Percentiles rank a stretch among this genome's conserved stretches.
These are phyloP conservation scores for Gnathochromis pfefferi DNA, from an alignment of 2,113 vertebrate species.

Conservation along the genomic window DNA sequence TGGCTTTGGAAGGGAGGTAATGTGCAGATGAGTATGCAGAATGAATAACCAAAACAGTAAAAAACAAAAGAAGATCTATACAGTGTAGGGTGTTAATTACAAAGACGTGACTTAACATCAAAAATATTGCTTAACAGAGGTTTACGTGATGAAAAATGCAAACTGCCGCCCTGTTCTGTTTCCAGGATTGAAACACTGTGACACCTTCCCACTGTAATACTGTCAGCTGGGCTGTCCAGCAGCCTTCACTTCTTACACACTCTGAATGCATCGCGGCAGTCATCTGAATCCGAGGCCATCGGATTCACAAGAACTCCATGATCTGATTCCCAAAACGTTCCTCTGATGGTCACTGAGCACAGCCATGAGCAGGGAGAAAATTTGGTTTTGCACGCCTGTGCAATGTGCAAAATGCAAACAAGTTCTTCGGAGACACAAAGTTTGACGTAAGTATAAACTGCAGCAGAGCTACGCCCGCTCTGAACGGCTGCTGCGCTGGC, in stretches of 20 bases:
- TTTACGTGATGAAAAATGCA: conserved; percentile 5
- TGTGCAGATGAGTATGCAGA: neutral
- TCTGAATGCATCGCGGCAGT: neutral
- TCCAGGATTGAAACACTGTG: neutral
- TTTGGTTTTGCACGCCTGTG: conserved; percentile 38
- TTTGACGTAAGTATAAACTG: neutral
- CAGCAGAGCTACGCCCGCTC: neutral
- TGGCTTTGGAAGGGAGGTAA: neutral
- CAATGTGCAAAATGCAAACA: conserved; percentile 63
- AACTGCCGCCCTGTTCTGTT: neutral
- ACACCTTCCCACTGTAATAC: conserved; percentile 7
- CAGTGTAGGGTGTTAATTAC: neutral
- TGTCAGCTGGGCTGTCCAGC: conserved; percentile 37
- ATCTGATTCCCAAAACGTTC: conserved; percentile 1
- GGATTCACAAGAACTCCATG: neutral
- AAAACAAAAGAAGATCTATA: neutral
- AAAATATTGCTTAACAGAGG: neutral
- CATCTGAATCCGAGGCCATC: neutral
- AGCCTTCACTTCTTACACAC: conserved; percentile 9
- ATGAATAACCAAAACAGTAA: neutral
- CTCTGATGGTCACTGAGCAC: neutral
- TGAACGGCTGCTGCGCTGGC: conserved; percentile 10
- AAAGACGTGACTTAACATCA: neutral
- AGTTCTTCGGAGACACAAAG: conserved; percentile 29
- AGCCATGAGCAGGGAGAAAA: neutral